Percentiles rank a stretch among this genome's conserved stretches.
phyloP scores from a whole-genome alignment of 2,888 invertebrate genomes.

The Osedax fenrisi region DNA sequence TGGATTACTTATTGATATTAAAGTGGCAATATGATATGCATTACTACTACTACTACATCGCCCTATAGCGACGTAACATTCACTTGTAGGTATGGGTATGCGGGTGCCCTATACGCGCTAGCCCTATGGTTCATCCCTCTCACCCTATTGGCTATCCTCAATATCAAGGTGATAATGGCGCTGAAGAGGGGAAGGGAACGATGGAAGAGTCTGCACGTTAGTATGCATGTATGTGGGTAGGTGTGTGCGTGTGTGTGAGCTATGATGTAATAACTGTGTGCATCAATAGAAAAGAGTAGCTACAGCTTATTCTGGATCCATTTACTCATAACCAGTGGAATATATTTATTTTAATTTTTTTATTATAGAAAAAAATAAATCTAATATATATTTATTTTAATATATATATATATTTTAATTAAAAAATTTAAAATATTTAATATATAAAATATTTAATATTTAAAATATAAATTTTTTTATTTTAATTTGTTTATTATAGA shows the following conservation, averaged over 20 bases:
- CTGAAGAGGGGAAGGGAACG: slow-evolving; percentile 35
- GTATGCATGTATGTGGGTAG: not conserved
- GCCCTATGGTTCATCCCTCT: slow-evolving; percentile 37
- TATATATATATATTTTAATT: too few species aligned
- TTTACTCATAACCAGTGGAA: not conserved
- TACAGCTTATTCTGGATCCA: too few species aligned
- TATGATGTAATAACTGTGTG: not conserved
- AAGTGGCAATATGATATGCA: too few species aligned
- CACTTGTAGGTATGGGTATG: slow-evolving; percentile 16
- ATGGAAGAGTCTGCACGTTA: slow-evolving; percentile 36
- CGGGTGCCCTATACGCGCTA: slow-evolving; percentile 36
- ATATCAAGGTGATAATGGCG: slow-evolving; percentile 36
- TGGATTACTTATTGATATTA: too few species aligned
- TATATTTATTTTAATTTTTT: not conserved
- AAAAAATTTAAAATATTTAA: too few species aligned
- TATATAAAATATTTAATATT: too few species aligned
- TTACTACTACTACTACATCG: too few species aligned
- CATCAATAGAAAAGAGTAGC: too few species aligned
- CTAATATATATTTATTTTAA: too few species aligned
- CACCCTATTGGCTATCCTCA: slow-evolving; percentile 35
- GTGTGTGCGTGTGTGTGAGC: not conserved
- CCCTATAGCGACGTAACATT: too few species aligned
- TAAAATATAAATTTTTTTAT: too few species aligned
- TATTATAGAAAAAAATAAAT: not conserved
- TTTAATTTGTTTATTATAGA: too few species aligned